These are phyloP conservation scores for Diarsia rubi DNA, from an alignment of 2,888 invertebrate species.

Conservation along the genomic window DNA sequence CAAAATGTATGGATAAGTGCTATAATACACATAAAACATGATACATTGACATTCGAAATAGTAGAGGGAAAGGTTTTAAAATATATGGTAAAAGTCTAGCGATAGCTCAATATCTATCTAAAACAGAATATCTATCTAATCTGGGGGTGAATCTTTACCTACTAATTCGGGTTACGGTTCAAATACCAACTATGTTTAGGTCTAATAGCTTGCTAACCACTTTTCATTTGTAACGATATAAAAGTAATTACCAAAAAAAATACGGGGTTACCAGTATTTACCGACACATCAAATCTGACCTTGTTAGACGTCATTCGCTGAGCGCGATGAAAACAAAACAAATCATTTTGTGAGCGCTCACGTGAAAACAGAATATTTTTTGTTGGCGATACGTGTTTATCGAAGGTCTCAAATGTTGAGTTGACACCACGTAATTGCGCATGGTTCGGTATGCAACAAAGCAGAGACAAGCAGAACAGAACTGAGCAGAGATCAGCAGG, in stretches of 20 bases:
- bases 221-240: not conserved
- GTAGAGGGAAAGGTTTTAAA: not conserved
- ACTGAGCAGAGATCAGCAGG: no score
- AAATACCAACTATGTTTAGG: not conserved
- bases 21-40: not conserved
- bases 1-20: not conserved
- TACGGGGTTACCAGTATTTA: not conserved
- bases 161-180: not conserved
- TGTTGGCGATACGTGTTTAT: not conserved
- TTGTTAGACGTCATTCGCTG: conserved; percentile 66
- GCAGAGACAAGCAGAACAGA: not conserved
- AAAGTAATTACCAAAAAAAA: not conserved
- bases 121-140: not conserved
- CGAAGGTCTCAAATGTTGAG: not conserved
- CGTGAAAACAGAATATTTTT: not conserved
- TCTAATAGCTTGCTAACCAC: not conserved
- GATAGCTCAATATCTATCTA: not conserved
- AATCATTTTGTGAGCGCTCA: conserved; percentile 30
- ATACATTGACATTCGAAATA: not conserved
- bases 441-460: not conserved
- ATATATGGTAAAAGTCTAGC: not conserved
- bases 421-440: conserved; percentile 91
- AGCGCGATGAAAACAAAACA: conserved; percentile 62
- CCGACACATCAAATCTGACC: conserved; percentile 62
- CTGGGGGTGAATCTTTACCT: no score